Conservation (phyloP, 2,797 vertebrate genomes). For the Lagocephalus sceleratus region DNA sequence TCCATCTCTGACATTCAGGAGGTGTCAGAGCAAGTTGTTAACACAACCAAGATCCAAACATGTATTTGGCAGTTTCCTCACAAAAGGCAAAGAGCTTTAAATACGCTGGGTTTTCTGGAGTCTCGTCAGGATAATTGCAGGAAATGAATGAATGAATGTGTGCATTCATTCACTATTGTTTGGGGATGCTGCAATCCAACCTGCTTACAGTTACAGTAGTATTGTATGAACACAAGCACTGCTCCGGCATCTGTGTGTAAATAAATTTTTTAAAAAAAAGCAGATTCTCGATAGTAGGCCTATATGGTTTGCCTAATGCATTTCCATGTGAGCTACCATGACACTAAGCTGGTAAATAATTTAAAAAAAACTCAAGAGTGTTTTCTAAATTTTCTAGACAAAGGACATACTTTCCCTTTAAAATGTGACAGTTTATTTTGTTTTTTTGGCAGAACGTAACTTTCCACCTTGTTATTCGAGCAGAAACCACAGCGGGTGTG, state of each 20-base stretch:
- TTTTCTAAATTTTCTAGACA: too few relatives aligned
- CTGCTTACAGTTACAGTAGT: too few relatives aligned
- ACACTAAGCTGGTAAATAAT: too few relatives aligned
- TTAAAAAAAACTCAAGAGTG: too few relatives aligned
- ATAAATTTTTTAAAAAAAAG: too few relatives aligned
- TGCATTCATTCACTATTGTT: not conserved
- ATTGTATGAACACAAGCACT: too few relatives aligned
- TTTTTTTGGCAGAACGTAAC: not conserved
- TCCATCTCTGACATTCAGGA: constrained; percentile 48
- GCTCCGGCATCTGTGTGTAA: too few relatives aligned
- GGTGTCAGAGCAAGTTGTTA: constrained; percentile 29
- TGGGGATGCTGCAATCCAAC: not conserved
- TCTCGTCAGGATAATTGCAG: not conserved
- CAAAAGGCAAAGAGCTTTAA: not conserved
- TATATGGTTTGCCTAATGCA: too few relatives aligned
- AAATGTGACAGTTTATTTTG: too few relatives aligned
- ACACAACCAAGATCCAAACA: constrained; percentile 19
- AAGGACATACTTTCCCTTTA: too few relatives aligned
- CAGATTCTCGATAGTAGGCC: too few relatives aligned
- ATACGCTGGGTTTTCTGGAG: not conserved
- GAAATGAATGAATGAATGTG: not conserved
- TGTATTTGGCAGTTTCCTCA: constrained; percentile 26
- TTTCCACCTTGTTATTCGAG: not conserved
- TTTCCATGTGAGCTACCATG: too few relatives aligned
- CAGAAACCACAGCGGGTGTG: not conserved